Evolutionary conservation across 2,888 invertebrate genomes (phyloP).

Genomic region (Antheraea assamensis): DNA sequence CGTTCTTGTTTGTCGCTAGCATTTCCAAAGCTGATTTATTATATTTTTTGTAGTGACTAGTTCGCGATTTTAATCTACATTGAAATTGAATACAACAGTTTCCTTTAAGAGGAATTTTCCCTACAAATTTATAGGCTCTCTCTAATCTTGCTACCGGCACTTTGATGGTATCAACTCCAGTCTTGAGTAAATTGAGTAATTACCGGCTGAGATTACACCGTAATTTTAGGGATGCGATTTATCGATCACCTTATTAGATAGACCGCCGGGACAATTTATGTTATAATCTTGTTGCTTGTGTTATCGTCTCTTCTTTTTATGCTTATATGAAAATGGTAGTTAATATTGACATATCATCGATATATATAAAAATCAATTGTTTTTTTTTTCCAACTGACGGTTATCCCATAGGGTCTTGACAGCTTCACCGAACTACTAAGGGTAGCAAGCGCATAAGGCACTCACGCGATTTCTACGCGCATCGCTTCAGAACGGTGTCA

Average conservation of each 20-base stretch:
- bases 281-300: conserved; percentile 29
- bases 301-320: conserved; percentile 21
- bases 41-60: neutral
- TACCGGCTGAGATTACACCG: conserved; percentile 68
- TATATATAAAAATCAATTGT: too few species aligned
- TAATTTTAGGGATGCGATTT: conserved; percentile 64
- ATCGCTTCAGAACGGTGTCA: too few species aligned
- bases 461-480: too few species aligned
- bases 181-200: conserved; percentile 74
- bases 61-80: neutral
- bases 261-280: conserved; percentile 21
- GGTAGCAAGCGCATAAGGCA: too few species aligned
- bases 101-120: conserved; percentile 26
- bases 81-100: neutral
- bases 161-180: conserved; percentile 63
- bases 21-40: neutral
- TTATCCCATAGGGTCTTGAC: too few species aligned
- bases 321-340: too few species aligned
- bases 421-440: too few species aligned
- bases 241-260: conserved; percentile 59
- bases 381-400: too few species aligned
- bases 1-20: neutral
- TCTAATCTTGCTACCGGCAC: conserved; percentile 55
- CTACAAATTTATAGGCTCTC: conserved; percentile 42
- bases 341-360: too few species aligned